Evolutionary conservation across 2,888 invertebrate species (phyloP).

Genomic region (Zonitis immaculata): DNA sequence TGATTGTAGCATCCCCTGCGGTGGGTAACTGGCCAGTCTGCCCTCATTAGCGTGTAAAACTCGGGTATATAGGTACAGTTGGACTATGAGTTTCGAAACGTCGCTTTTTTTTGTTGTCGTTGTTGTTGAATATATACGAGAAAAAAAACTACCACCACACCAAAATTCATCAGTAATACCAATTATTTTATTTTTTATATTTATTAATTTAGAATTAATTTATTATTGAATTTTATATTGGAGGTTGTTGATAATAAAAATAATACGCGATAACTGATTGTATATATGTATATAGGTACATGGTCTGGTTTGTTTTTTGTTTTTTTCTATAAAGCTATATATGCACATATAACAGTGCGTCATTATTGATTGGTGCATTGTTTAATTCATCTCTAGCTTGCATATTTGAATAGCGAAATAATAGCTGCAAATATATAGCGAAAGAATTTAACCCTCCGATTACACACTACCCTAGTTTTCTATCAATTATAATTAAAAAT

Average conservation of each 20-base stretch:
- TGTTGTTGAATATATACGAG: too few relatives aligned
- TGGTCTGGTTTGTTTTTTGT: background rate
- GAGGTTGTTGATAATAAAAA: background rate
- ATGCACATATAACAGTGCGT: background rate
- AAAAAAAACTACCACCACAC: too few relatives aligned
- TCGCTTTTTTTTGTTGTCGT: too few relatives aligned
- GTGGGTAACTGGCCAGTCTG: conserved; percentile 51
- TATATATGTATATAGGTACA: too few relatives aligned
- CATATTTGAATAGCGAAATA: too few relatives aligned
- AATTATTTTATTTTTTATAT: too few relatives aligned
- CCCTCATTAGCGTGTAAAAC: conserved; percentile 51
- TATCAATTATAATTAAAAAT: too few relatives aligned
- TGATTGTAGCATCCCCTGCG: conserved; percentile 39
- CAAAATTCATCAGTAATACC: too few relatives aligned
- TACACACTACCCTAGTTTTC: background rate
- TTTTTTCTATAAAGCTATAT: background rate
- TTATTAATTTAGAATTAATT: too few relatives aligned
- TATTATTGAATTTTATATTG: too few relatives aligned
- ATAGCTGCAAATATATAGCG: too few relatives aligned
- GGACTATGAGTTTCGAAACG: conserved; percentile 42
- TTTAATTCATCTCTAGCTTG: background rate
- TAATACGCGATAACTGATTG: too few relatives aligned
- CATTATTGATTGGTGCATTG: conserved; percentile 1
- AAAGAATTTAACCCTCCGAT: background rate
- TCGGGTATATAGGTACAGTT: conserved; percentile 49